Evolutionary conservation across 2,888 invertebrate genomes (phyloP), one percentile per base, ranked within the genome.

Genomic region (Coremacera marginata): DNA sequence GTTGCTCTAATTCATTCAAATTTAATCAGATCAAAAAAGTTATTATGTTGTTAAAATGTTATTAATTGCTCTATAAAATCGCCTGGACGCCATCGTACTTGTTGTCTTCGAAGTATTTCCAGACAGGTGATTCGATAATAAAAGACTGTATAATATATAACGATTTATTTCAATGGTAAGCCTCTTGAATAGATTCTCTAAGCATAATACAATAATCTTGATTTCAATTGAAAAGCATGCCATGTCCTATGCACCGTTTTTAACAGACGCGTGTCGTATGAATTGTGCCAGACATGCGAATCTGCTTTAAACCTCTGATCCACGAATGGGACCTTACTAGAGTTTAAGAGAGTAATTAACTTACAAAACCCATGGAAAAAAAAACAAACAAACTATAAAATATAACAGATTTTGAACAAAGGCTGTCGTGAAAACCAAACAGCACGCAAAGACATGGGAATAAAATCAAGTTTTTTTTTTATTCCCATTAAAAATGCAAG

Each of bases 391-490:
- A n/a, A 27, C 51, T n/a, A 8, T 25, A 68, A 51, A 67, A 67
- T 19, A 1, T 5, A 67, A 67, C 67, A 22, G 3, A n/a, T n/a
- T 14, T 16, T 44, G n/a, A 31, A 34, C 55, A 57, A 52, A 62
- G 31, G n/a, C 60, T 60, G 31, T 52, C 37, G 5, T 44, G 11
- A 70, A 27, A 31, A 62, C 55, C 25, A 37, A 37, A 37, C 14
- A 34, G 16, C 52, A 25, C 37, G 14, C 5, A 49, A 62, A 62
- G 44, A n/a, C 65, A 63, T 70, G 67, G 67, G 74, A 74, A 71
- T 34, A 65, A 52, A 78, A 78, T 75, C 78, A 27, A 31, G 78
- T 72, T 78, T 51, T 51, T 44, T 37, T n/a, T 55, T 55, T 51
- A 27, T 34, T 55, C 67, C 55, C 25, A 67, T 67, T 37, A 67